Evolutionary conservation across 2,797 vertebrate species (phyloP).

Genomic region (Labroides dimidiatus): DNA sequence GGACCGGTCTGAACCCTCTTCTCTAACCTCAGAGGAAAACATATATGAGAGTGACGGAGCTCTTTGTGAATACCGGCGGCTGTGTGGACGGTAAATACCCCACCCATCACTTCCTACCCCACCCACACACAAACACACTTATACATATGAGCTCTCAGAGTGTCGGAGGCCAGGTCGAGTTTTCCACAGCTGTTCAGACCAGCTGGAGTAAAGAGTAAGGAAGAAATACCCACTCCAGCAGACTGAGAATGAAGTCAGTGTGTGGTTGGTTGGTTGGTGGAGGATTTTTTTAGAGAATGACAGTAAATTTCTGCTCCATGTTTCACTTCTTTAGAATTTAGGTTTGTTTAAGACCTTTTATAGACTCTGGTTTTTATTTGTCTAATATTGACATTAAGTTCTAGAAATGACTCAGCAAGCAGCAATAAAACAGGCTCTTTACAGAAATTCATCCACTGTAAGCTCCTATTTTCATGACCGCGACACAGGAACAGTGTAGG

Average conservation of each 20-base stretch:
- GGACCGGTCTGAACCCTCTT: constrained; percentile 52
- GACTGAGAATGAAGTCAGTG: not conserved
- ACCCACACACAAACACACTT: constrained; percentile 17
- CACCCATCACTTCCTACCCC: constrained; percentile 49
- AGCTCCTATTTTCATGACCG: too few species aligned
- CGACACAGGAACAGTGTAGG: too few species aligned
- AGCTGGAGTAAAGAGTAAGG: not conserved
- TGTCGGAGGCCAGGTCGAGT: not conserved
- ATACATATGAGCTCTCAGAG: not conserved
- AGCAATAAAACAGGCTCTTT: too few species aligned
- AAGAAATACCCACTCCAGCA: constrained; percentile 2
- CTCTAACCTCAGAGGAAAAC: constrained; percentile 55
- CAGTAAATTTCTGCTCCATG: not conserved
- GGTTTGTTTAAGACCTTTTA: too few species aligned
- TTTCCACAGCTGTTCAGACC: constrained; percentile 32
- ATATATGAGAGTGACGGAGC: constrained; percentile 18
- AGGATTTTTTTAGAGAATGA: not conserved
- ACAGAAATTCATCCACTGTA: too few species aligned
- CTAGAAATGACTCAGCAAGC: too few species aligned
- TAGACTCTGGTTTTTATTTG: too few species aligned
- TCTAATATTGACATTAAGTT: too few species aligned
- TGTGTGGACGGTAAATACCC: constrained; percentile 41
- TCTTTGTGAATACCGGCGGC: constrained; percentile 29
- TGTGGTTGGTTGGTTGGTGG: not conserved
- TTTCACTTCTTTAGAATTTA: too few species aligned